phyloP scores from a whole-genome alignment of 2,113 vertebrate species.

The Reinhardtius hippoglossoides region DNA sequence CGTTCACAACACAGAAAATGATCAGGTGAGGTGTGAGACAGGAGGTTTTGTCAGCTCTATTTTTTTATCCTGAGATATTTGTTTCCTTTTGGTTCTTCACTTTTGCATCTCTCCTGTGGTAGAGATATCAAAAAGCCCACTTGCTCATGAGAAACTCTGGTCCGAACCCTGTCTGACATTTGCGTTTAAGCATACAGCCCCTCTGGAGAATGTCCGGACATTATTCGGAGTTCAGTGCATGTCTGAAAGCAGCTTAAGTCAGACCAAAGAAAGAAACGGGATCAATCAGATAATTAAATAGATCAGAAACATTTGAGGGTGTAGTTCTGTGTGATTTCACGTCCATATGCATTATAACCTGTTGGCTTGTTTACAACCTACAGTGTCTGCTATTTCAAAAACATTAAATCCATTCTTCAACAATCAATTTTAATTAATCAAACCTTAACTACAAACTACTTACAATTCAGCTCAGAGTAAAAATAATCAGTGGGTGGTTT shows the following conservation, averaged over 20 bases:
- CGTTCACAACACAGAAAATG: no score
- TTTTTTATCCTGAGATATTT: no score
- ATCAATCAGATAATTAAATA: neutral
- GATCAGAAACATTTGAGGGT: neutral
- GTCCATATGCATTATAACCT: neutral
- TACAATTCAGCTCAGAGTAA: neutral
- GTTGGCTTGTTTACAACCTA: neutral
- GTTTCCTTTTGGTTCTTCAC: no score
- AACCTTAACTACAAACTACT: neutral
- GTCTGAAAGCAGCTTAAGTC: neutral
- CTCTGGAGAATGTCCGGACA: no score
- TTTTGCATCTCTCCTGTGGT: no score
- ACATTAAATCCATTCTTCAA: conserved; percentile 7
- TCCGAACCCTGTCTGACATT: no score
- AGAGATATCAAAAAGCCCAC: no score
- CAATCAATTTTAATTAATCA: conserved; percentile 29
- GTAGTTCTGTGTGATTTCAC: neutral
- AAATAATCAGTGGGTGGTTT: conserved; percentile 21
- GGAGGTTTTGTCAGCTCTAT: no score
- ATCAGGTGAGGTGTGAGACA: no score
- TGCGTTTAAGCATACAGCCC: no score
- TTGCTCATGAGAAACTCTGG: no score
- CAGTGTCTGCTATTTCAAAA: neutral
- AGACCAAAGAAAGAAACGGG: neutral
- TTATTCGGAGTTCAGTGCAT: no score